phyloP scores from a whole-genome alignment of 1,140 invertebrate genomes.

The Phortica variegata region DNA sequence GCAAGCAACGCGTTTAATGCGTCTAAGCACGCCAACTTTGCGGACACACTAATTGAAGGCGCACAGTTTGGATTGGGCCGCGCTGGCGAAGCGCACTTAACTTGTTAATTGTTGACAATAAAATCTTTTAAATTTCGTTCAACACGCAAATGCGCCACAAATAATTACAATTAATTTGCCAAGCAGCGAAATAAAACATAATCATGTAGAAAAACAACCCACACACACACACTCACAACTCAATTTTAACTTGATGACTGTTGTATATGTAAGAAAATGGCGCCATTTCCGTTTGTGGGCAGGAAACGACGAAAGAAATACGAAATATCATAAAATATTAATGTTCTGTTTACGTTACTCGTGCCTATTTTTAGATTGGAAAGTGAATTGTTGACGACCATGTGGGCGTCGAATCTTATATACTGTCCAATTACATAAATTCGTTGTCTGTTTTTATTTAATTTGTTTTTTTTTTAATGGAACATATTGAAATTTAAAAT shows the following conservation, averaged over 20 bases:
- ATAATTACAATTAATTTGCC: background rate
- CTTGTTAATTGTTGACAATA: conserved; percentile 43
- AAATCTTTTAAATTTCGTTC: conserved; percentile 30
- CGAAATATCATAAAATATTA: background rate
- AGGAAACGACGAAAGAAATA: background rate
- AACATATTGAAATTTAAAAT: too few relatives aligned
- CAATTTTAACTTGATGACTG: too few relatives aligned
- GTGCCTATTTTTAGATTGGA: too few relatives aligned
- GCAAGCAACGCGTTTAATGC: conserved; percentile 30
- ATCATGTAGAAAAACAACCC: background rate
- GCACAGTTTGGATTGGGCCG: too few relatives aligned
- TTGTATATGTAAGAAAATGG: too few relatives aligned
- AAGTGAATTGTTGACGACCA: too few relatives aligned
- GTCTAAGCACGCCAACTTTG: conserved; percentile 32
- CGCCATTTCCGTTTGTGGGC: too few relatives aligned
- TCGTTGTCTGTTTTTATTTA: too few relatives aligned
- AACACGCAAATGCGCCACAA: conserved; percentile 27
- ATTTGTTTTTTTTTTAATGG: too few relatives aligned
- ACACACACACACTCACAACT: background rate
- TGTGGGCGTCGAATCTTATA: too few relatives aligned
- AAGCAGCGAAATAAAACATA: background rate
- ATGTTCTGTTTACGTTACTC: background rate
- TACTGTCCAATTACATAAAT: too few relatives aligned
- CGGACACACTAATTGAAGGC: too few relatives aligned
- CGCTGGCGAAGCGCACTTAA: conserved; percentile 19